Evolutionary conservation across 2,113 vertebrate genomes (phyloP), one percentile per base, ranked within the genome.

Genomic region (Corvus moneduloides): DNA sequence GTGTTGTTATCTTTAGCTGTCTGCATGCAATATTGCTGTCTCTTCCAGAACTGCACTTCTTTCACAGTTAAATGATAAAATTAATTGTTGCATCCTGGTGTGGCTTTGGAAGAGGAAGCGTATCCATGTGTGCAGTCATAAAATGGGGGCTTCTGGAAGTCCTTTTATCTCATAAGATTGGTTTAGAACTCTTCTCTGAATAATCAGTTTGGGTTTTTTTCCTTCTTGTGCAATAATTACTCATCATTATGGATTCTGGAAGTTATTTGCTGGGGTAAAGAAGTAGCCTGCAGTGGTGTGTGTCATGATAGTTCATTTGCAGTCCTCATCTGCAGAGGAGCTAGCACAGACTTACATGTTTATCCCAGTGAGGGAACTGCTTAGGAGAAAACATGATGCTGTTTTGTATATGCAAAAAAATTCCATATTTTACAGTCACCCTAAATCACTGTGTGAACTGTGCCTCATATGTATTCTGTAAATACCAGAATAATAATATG

Each of bases 1-100:
- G 32, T 43, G 39, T 41, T 89, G 80, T 92, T 96, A 87, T 87
- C 79, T 88, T 87, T 74, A 74, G 87, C 92, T 93, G 54, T 94
- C 87, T 89, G 74, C 21, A 12, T 92, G 61, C 69, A 66, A 62
- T 87, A 33, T 51, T 43, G 24, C 35, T 72, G 41, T 43, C 48
- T 80, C 39, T 96, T 68, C 77, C 66, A 69, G 85, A 93, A 64
- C n/a, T 73, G 66, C 43, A 27, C 16, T 56, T 78, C 69, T 94
- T 87, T 84, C 72, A 52, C 41, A 79, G 56, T 59, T 87, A 76
- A 83, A 68, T 77, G 59, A 68, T 90, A 68, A 91, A 92, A 96
- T 96, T 90, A 88, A 37, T 89, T 44, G 67, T 68, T 94, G 67
- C 48, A 62, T 91, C 85, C 69, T 71, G 24, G 35, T 62, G 64